Conservation (phyloP, 2,113 vertebrate genomes). For the Pteronura brasiliensis region DNA sequence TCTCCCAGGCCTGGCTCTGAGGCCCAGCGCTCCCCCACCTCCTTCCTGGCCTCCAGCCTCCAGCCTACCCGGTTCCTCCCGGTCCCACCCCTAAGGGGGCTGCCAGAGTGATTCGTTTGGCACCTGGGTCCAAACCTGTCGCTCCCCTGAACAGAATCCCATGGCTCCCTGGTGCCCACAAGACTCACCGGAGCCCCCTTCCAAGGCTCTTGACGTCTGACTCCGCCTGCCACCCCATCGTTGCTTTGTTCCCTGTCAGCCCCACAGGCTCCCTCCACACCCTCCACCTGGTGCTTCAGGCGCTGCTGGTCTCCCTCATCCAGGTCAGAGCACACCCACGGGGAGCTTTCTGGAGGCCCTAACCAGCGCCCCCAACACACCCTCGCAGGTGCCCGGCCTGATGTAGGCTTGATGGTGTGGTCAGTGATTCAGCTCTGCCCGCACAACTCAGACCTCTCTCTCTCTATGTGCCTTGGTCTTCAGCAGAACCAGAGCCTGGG, state of each 20-base stretch:
- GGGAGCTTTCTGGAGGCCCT: background rate
- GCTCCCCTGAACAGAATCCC: background rate
- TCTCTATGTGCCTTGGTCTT: background rate
- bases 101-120: background rate
- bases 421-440: background rate
- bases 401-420: background rate
- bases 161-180: background rate
- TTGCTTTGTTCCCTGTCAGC: background rate
- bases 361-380: fast-evolving
- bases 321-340: background rate
- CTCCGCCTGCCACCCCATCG: fast-evolving
- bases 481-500: background rate
- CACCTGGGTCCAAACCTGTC: background rate
- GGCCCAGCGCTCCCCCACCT: background rate
- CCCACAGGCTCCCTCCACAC: background rate
- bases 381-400: background rate
- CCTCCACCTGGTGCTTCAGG: background rate
- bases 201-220: background rate
- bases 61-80: background rate
- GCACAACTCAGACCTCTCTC: background rate
- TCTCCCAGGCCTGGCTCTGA: background rate
- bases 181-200: background rate
- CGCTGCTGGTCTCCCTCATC: no score
- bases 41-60: background rate
- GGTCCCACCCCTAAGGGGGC: background rate